Percentiles rank a stretch among this genome's conserved stretches.
These are phyloP conservation scores for Argyrosomus japonicus DNA, from an alignment of 2,113 vertebrate species.

Conservation along the genomic window DNA sequence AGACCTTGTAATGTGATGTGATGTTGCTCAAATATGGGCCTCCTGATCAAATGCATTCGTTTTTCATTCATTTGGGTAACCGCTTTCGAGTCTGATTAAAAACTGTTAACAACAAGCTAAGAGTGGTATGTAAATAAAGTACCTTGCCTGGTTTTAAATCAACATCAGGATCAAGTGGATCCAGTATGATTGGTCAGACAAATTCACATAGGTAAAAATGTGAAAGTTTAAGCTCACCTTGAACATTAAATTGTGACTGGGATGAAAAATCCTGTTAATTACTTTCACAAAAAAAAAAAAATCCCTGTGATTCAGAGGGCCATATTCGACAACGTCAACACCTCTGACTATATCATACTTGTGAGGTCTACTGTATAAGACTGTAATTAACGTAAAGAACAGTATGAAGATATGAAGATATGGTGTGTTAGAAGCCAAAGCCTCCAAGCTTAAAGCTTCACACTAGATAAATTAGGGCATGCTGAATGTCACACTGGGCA, in stretches of 20 bases:
- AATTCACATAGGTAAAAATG: neutral
- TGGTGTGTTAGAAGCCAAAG: neutral
- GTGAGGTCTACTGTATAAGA: neutral
- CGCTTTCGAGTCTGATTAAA: neutral
- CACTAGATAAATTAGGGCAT: neutral
- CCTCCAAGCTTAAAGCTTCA: conserved; percentile 6
- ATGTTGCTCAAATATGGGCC: neutral
- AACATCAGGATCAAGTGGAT: neutral
- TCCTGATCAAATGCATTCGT: neutral
- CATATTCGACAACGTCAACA: neutral
- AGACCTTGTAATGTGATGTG: neutral
- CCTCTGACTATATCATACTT: neutral
- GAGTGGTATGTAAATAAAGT: neutral
- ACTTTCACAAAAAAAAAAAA: neutral
- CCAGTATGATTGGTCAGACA: neutral
- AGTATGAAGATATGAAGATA: neutral
- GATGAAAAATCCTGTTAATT: neutral
- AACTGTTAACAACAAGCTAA: neutral
- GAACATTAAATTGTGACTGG: neutral
- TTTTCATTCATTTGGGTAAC: neutral
- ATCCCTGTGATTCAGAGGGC: neutral
- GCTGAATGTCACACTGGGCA: neutral
- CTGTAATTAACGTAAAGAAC: conserved; percentile 3
- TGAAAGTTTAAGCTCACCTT: neutral
- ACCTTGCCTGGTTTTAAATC: neutral